phyloP scores from a whole-genome alignment of 1,140 invertebrate species.

The Chymomyza costata region DNA sequence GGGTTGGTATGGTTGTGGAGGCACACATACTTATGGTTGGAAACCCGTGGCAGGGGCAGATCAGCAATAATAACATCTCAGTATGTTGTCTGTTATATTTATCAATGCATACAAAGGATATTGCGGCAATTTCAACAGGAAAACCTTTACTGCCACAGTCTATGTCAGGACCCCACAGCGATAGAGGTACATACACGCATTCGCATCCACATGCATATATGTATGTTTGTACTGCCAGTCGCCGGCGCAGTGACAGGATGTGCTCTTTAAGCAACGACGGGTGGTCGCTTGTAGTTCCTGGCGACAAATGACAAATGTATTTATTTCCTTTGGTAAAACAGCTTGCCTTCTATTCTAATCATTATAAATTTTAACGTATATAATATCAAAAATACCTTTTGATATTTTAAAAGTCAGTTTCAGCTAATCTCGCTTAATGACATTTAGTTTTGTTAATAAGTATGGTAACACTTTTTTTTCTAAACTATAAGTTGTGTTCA shows the following conservation, averaged over 20 bases:
- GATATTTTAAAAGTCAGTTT: too few species aligned
- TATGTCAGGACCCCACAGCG: constrained; percentile 50
- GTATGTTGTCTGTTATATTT: constrained; percentile 31
- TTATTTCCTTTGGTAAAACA: constrained; percentile 46
- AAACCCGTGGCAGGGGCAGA: constrained; percentile 22
- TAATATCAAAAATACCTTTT: not conserved
- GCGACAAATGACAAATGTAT: constrained; percentile 70
- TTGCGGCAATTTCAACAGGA: constrained; percentile 69
- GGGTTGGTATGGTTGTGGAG: constrained; percentile 43
- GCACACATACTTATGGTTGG: constrained; percentile 28
- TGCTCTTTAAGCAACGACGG: constrained; percentile 52
- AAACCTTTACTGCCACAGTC: constrained; percentile 49
- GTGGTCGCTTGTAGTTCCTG: constrained; percentile 59
- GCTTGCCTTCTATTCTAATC: not conserved
- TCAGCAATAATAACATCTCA: constrained; percentile 16
- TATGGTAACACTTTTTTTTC: too few species aligned
- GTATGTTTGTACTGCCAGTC: constrained; percentile 24
- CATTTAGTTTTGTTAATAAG: too few species aligned
- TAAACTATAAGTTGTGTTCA: too few species aligned
- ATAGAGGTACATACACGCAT: constrained; percentile 21
- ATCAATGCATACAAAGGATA: constrained; percentile 62
- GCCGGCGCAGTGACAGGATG: constrained; percentile 55
- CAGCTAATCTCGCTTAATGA: too few species aligned
- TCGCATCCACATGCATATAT: constrained; percentile 10
- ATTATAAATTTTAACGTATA: not conserved